These are phyloP conservation scores for Dysmachus trigonus DNA, from an alignment of 2,888 invertebrate species.

Conservation along the genomic window DNA sequence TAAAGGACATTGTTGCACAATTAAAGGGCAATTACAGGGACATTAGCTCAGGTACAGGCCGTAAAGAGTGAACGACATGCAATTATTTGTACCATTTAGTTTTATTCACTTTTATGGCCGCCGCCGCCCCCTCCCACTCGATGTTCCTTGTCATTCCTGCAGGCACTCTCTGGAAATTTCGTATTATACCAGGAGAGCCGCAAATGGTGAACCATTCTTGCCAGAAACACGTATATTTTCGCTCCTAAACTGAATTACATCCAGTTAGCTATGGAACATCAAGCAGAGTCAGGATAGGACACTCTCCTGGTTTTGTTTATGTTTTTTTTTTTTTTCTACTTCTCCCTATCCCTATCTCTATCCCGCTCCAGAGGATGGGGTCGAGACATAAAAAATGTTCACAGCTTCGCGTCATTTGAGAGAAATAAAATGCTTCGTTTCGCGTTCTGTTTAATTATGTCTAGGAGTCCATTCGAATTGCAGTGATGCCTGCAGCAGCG, in stretches of 20 bases:
- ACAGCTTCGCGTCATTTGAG: conserved; percentile 4
- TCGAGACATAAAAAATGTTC: neutral
- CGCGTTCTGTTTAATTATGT: neutral
- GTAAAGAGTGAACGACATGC: conserved; percentile 45
- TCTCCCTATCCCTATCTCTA: neutral
- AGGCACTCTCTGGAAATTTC: neutral
- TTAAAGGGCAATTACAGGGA: conserved; percentile 44
- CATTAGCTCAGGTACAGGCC: conserved; percentile 35
- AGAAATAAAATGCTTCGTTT: neutral
- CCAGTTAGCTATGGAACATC: conserved; percentile 9
- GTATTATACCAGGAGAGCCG: neutral
- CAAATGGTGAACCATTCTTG: conserved; percentile 11
- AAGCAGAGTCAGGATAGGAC: neutral
- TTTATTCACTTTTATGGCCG: conserved; percentile 43
- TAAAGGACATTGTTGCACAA: conserved; percentile 41
- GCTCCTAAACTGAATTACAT: neutral
- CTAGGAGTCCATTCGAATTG: conserved; percentile 7
- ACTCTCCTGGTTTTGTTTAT: neutral
- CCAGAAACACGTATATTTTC: neutral
- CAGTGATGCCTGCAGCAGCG: neutral
- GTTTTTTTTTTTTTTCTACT: neutral
- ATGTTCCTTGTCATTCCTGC: neutral
- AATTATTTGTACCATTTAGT: conserved; percentile 45
- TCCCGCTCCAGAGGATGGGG: neutral
- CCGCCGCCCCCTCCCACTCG: neutral